phyloP scores from a whole-genome alignment of 2,113 vertebrate genomes.

The Pollimyrus isidori region DNA sequence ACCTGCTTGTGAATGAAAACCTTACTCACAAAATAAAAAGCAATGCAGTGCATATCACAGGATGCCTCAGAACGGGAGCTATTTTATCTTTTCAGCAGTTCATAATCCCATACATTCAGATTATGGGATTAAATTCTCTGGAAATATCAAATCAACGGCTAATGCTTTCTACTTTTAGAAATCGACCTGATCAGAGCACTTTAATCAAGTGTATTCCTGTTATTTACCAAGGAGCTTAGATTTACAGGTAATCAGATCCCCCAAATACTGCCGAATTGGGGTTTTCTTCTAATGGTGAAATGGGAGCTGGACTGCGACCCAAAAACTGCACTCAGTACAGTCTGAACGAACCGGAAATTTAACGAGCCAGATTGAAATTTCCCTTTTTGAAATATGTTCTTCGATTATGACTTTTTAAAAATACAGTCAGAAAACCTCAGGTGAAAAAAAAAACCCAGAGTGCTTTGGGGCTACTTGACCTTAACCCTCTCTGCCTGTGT shows the following conservation, averaged over 20 bases:
- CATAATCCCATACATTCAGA: slow-evolving; percentile 8
- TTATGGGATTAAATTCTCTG: slow-evolving; percentile 14
- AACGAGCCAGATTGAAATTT: background rate
- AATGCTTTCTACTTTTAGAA: slow-evolving; percentile 16
- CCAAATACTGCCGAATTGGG: background rate
- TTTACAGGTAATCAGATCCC: background rate
- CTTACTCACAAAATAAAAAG: background rate
- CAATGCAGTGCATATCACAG: background rate
- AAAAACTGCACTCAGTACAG: background rate
- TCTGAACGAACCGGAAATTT: background rate
- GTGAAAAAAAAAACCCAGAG: background rate
- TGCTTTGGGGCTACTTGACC: background rate
- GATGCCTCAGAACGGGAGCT: background rate
- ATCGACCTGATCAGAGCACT: background rate
- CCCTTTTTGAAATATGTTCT: background rate
- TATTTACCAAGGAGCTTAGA: background rate
- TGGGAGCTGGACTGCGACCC: background rate
- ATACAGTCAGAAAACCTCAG: background rate
- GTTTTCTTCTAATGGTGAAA: background rate
- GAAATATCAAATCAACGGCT: slow-evolving; percentile 6
- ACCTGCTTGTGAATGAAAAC: slow-evolving; percentile 2
- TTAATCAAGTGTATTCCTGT: background rate
- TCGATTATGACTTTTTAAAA: background rate
- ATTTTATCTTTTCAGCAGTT: background rate
- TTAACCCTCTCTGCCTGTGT: background rate